phyloP scores from a whole-genome alignment of 2,113 vertebrate genomes.

The Andinoacara biseriatus region DNA sequence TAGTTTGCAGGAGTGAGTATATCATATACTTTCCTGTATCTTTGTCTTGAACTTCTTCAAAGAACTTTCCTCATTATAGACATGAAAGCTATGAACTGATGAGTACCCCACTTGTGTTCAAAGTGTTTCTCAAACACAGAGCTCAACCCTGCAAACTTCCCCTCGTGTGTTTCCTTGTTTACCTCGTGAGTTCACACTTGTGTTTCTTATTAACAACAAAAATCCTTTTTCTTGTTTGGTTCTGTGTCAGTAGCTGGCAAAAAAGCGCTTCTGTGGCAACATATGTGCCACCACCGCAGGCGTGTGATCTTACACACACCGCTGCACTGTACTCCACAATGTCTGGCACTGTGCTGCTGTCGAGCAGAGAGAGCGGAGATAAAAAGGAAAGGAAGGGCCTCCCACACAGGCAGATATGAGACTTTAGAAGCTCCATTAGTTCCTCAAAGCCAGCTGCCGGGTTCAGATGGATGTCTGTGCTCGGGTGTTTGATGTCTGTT shows the following conservation, averaged over 20 bases:
- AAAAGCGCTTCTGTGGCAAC: background rate
- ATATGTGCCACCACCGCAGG: conserved; percentile 11
- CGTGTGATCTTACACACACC: conserved; percentile 56
- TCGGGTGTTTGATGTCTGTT: conserved; percentile 65
- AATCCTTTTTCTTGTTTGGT: background rate
- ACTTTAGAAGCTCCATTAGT: conserved; percentile 68
- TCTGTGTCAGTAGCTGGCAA: conserved; percentile 16
- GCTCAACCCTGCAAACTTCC: conserved; percentile 18
- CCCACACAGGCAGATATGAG: conserved; percentile 69
- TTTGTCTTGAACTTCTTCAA: conserved; percentile 36
- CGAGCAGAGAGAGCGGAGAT: conserved; percentile 36
- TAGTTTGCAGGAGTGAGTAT: background rate
- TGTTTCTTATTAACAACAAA: background rate
- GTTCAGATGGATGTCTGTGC: conserved; percentile 66
- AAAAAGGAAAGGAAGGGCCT: conserved; percentile 66
- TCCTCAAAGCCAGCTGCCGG: conserved; percentile 70
- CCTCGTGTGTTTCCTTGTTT: background rate
- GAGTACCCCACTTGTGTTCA: conserved; percentile 39
- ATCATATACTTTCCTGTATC: background rate
- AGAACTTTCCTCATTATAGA: conserved; percentile 34
- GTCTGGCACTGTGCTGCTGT: conserved; percentile 47
- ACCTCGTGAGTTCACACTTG: conserved; percentile 10
- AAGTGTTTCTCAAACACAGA: conserved; percentile 28
- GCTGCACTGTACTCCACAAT: conserved; percentile 25
- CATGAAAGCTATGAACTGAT: conserved; percentile 51